Evolutionary conservation across 53 echinoderm and acorn worm genomes (phyloP), one percentile per base, ranked within the genome.

Genomic region (Antedon mediterranea): DNA sequence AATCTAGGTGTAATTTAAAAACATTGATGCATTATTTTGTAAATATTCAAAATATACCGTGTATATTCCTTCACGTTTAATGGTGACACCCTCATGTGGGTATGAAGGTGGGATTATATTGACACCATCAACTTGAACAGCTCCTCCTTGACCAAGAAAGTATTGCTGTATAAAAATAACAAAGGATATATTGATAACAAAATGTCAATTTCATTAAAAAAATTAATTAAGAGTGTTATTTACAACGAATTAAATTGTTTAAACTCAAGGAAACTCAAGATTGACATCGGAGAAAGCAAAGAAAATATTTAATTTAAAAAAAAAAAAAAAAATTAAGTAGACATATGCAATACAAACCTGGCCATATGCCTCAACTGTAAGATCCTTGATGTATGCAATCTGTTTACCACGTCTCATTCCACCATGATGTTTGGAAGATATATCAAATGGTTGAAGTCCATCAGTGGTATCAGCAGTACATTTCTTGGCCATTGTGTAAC

Each of bases 401-500:
- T 57, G 57, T 57, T 23, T 57, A 57, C 23, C 15, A 2, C 57
- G 57, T 18, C 57, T 57, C 11, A 57, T 57, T 57, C 57, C 57
- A 57, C 57, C 57, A 57, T 57, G 57, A 18, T 57, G 57, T 57
- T 57, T 57, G 9, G 57, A 15, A 2, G 20, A 11, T 3, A 57
- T 18, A 11, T 57, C 57, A 57, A 57, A 57, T 3, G 57, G 57
- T 57, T 57, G 9, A 57, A 57, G 57, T 57, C 57, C 57, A 57
- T 57, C 57, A 57, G 20, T 57, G 57, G 9, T 57, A 23, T 57
- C 29, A 29, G 43, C 30, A 6, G 43, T 27, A 31, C 74, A 73
- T 8, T 73, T 73, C 74, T 81, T 73, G n/a, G 81, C 73, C 74
- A 81, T 34, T 34, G 43, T 43, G 73, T 73, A 81, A 18, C 41